Percentiles rank a stretch among this genome's conserved stretches.
These are phyloP conservation scores for Apaloderma vittatum DNA, from an alignment of 2,113 vertebrate genomes.

Conservation along the genomic window DNA sequence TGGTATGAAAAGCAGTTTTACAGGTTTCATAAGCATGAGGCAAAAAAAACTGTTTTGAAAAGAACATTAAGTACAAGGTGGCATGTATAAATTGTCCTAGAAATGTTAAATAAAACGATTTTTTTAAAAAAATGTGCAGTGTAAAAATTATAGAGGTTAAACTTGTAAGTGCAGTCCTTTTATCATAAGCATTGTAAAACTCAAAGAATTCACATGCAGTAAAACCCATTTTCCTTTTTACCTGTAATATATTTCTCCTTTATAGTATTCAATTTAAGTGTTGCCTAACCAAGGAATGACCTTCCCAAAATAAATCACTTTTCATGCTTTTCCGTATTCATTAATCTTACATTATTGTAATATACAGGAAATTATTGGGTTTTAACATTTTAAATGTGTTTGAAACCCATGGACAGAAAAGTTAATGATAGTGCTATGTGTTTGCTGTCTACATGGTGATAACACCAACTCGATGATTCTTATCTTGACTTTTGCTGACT, in stretches of 20 bases:
- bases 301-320: conserved; percentile 56
- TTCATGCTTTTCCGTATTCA: conserved; percentile 30
- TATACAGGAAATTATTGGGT: conserved; percentile 7
- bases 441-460: conserved; percentile 34
- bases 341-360: conserved; percentile 39
- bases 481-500: conserved; percentile 53
- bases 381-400: conserved; percentile 50
- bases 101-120: conserved; percentile 47
- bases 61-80: conserved; percentile 36
- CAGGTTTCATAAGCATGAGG: not conserved
- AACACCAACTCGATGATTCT: conserved; percentile 44
- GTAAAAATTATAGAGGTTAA: conserved; percentile 55
- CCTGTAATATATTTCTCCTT: conserved; percentile 45
- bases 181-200: conserved; percentile 43
- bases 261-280: conserved; percentile 18
- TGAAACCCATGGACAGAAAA: conserved; percentile 18
- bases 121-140: not conserved
- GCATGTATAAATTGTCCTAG: conserved; percentile 38
- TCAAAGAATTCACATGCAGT: conserved; percentile 30
- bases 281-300: conserved; percentile 20
- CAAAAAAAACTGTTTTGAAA: conserved; percentile 57
- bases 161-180: conserved; percentile 32
- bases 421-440: not conserved
- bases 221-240: conserved; percentile 41
- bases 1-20: conserved; percentile 9